A percentile compares a stretch with the other conserved stretches of the same genome.
phyloP scores from a whole-genome alignment of 2,113 vertebrate genomes.

The Macaca mulatta region DNA sequence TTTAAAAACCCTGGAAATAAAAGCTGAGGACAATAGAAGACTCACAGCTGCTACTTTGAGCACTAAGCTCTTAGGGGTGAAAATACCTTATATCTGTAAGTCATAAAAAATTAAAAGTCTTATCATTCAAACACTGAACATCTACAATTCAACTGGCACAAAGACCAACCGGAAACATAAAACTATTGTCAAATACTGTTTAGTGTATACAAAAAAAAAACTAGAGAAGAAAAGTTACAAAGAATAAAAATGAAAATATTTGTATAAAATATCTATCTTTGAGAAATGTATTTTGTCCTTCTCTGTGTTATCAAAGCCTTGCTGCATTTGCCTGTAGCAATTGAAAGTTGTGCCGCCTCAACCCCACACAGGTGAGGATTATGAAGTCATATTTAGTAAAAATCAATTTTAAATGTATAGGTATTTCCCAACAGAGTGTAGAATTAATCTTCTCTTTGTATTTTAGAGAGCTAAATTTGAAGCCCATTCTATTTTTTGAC shows the following conservation, averaged over 20 bases:
- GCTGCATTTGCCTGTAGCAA: not conserved
- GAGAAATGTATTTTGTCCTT: not conserved
- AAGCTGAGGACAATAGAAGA: not conserved
- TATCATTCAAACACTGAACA: not conserved
- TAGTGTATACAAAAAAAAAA: not conserved
- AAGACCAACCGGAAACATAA: not conserved
- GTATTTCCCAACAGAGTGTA: not conserved
- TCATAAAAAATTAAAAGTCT: not conserved
- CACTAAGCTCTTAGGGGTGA: not conserved
- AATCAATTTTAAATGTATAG: not conserved
- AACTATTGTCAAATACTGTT: not conserved
- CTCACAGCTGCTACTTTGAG: not conserved
- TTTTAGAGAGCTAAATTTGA: not conserved
- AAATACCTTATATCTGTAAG: not conserved
- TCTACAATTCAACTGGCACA: not conserved
- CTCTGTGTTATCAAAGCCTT: not conserved
- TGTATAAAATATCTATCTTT: not conserved
- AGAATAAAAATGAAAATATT: not conserved
- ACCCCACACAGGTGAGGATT: not conserved
- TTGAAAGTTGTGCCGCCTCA: fast-evolving
- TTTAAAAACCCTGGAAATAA: not conserved
- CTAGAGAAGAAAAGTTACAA: not conserved
- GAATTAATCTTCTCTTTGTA: not conserved
- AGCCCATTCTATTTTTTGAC: not conserved
- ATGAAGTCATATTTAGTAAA: not conserved